Base-by-base conservation (phyloP, 2,797 vertebrate genomes). In the Stomatorhinus walkeri region DNA sequence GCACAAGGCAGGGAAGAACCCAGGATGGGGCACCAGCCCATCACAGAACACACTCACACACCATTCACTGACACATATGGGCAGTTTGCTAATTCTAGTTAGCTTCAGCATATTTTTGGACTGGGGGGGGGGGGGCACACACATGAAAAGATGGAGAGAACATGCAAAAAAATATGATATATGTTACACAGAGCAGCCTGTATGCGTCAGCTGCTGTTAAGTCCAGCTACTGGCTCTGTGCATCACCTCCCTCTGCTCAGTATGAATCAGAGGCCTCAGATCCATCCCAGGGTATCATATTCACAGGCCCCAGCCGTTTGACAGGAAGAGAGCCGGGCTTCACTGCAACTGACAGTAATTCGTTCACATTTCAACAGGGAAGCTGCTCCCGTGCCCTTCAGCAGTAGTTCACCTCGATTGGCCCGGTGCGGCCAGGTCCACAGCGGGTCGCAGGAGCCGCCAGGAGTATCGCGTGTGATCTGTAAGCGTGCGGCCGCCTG, bases 221-320 rank as follows among this genome's bases (percentile, higher is more conserved):
- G 92, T 24, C 43, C 79, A 49, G 81, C 81, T 46, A 22, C n/a
- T 46, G 22, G 79, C 40, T 49, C 79, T 46, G 79, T 83, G 16
- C 19, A 49, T 84, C 9, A 0, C 76, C 49, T 85, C 51, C 22
- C 48, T 52, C 49, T 85, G 22, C 48, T 52, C 12, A 51, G 22
- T 24, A 49, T 85, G n/a, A 85, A 51, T 85, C 83, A 5, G 43
- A n/a, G 48, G 1, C n/a, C 48, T 49, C 10, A 52, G 28, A 51
- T 28, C 24, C 22, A 49, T 85, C 83, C 24, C 83, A 32, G 46
- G n/a, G 83, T 48, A 52, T 48, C 4, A 49, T 24, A 2, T 85
- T 28, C 83, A 28, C 32, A 79, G 16, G 36, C 16, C 72, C 72
- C 72, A 19, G 83, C 48, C 24, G 1, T 16, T 48, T 85, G 83